Conservation (phyloP, 2,888 invertebrate genomes). For the Saturnia japonica region DNA sequence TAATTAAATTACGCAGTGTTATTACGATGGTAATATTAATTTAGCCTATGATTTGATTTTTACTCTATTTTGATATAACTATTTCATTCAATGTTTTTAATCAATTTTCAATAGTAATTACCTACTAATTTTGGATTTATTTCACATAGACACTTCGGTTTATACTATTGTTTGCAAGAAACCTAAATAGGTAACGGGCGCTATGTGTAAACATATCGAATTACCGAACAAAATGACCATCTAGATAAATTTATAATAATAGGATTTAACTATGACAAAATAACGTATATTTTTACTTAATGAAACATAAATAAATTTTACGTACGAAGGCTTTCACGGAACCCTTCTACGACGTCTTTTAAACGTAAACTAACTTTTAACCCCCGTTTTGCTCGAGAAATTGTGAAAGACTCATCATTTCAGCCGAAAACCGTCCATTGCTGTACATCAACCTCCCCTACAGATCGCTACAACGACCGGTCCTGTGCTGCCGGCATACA, state of each 20-base stretch:
- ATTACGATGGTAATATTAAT: too few species aligned
- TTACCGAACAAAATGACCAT: conserved; percentile 25
- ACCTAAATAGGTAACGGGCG: conserved; percentile 1
- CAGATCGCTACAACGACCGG: too few species aligned
- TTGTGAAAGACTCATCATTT: too few species aligned
- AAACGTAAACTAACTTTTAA: neutral
- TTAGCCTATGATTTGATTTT: neutral
- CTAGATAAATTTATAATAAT: neutral
- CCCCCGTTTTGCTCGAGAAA: neutral
- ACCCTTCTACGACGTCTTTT: neutral
- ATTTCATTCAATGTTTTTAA: neutral
- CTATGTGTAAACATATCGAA: conserved; percentile 22
- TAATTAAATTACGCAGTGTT: too few species aligned
- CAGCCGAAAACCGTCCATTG: too few species aligned
- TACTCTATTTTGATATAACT: neutral
- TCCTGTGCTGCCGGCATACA: too few species aligned
- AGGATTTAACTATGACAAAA: neutral
- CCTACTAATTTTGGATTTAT: neutral
- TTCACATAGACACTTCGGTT: neutral
- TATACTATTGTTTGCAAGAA: neutral
- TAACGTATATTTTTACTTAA: neutral
- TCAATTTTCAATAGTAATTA: neutral
- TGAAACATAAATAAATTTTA: neutral
- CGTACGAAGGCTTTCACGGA: neutral
- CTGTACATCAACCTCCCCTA: too few species aligned